Evolutionary conservation across 2,797 vertebrate genomes (phyloP).

Genomic region (Okamejei kenojei): DNA sequence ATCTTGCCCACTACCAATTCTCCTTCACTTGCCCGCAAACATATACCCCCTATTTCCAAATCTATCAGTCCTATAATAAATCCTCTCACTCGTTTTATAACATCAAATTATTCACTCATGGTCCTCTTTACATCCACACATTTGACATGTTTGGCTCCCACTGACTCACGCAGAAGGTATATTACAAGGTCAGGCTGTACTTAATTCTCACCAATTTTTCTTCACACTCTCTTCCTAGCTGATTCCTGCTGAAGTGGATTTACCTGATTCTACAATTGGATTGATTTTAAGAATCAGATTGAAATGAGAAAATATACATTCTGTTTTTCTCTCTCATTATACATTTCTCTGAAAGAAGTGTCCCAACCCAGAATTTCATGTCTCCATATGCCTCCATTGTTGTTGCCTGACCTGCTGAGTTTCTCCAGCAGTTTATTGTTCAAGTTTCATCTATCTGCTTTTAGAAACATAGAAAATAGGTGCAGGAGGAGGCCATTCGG

Average conservation of each 20-base stretch:
- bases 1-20: neutral
- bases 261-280: neutral
- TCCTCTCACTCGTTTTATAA: neutral
- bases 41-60: no score
- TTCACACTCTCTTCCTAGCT: neutral
- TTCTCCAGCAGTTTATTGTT: no score
- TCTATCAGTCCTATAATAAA: neutral
- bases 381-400: no score
- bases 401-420: no score
- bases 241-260: neutral
- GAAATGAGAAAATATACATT: neutral
- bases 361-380: no score
- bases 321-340: neutral
- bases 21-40: neutral
- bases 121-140: neutral
- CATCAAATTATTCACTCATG: neutral
- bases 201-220: neutral
- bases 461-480: no score
- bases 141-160: neutral
- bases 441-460: neutral
- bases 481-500: no score
- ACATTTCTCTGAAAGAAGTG: neutral
- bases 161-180: neutral
- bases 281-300: neutral
- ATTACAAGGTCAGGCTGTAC: neutral